phyloP scores from a whole-genome alignment of 2,888 invertebrate genomes.

The Lutraria lutraria region DNA sequence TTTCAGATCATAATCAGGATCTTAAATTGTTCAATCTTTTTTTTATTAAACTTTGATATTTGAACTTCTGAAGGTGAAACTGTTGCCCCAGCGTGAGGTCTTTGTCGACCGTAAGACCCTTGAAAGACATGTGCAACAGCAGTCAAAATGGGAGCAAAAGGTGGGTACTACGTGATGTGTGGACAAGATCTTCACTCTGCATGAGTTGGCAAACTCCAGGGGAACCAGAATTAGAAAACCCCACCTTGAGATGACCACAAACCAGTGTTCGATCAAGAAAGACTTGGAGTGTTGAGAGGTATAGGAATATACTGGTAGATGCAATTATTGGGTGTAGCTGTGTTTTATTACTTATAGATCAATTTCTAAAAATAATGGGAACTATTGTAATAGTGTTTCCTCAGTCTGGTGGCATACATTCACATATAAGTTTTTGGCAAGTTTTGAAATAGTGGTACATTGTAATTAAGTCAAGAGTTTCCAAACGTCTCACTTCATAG shows the following conservation, averaged over 20 bases:
- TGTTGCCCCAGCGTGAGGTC: not conserved
- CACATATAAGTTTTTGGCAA: no score
- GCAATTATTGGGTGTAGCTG: no score
- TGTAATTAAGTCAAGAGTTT: no score
- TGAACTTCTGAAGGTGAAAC: slow-evolving; percentile 21
- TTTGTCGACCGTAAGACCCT: not conserved
- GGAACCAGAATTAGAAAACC: not conserved
- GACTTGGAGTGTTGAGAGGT: slow-evolving; percentile 2
- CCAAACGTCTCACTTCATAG: no score
- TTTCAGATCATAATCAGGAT: no score
- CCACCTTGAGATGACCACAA: slow-evolving; percentile 2
- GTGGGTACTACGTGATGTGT: not conserved
- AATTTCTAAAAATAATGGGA: no score
- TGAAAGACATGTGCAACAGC: not conserved
- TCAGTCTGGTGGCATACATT: no score
- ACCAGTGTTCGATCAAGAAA: not conserved
- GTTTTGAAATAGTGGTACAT: no score
- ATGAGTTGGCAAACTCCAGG: slow-evolving; percentile 22
- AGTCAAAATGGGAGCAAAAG: slow-evolving; percentile 3
- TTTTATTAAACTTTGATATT: slow-evolving; percentile 1
- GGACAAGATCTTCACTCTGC: slow-evolving; percentile 1
- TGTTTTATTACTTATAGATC: no score
- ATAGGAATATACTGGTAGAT: slow-evolving; percentile 80
- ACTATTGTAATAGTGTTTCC: no score
- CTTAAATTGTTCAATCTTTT: no score